phyloP scores from a whole-genome alignment of 2,113 vertebrate genomes.

The Rhadina sibilatrix region DNA sequence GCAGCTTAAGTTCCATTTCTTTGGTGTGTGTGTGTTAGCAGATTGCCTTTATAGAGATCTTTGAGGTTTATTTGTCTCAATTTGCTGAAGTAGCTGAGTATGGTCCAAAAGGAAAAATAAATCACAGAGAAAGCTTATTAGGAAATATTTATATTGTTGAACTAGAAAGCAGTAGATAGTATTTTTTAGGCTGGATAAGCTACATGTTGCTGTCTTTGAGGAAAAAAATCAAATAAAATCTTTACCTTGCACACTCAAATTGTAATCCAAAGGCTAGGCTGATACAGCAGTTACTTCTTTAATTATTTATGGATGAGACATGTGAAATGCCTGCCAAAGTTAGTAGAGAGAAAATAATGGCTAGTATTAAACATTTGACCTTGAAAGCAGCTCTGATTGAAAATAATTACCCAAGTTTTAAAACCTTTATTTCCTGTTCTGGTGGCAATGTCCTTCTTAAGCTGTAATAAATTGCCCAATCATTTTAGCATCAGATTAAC shows the following conservation, averaged over 20 bases:
- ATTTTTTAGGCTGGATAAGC: conserved; percentile 41
- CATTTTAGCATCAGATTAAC: conserved; percentile 64
- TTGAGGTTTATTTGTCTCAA: conserved; percentile 68
- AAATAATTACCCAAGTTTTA: conserved; percentile 75
- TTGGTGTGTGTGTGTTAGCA: background rate
- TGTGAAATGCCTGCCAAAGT: conserved; percentile 70
- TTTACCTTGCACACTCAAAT: conserved; percentile 22
- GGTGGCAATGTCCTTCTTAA: conserved; percentile 52
- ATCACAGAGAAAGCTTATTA: conserved; percentile 54
- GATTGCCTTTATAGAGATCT: background rate
- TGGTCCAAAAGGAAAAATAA: conserved; percentile 59
- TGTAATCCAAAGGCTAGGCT: conserved; percentile 66
- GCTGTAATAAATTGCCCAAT: conserved; percentile 68
- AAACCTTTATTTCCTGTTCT: conserved; percentile 69
- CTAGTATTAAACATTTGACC: conserved; percentile 73
- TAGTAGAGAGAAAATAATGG: conserved; percentile 75
- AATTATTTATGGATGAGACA: conserved; percentile 75
- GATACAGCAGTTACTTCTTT: conserved; percentile 68
- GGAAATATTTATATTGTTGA: conserved; percentile 55
- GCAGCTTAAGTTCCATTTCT: conserved; percentile 38
- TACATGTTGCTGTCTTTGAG: conserved; percentile 21
- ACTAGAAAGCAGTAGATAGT: background rate
- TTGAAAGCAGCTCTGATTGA: conserved; percentile 75
- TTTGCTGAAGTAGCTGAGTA: conserved; percentile 54
- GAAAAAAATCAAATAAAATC: conserved; percentile 46